Evolutionary conservation across 2,888 invertebrate genomes (phyloP), one percentile per base, ranked within the genome.

Genomic region (Cheilosia scutellata): DNA sequence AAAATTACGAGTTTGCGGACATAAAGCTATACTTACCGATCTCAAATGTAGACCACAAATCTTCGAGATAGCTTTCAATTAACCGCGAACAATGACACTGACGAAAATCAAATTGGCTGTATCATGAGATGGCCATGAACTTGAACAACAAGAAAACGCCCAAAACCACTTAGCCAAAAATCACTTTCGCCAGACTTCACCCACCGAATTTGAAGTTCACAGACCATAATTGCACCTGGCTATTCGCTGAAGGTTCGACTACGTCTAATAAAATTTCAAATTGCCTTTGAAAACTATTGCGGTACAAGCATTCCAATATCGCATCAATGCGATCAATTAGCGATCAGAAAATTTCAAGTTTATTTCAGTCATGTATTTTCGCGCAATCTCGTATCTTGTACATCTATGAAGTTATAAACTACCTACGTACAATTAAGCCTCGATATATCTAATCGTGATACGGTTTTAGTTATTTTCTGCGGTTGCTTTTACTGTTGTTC

Each of bases 171-270:
- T 16, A 29, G 40, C 0, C 37, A 27, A 25, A 51, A 71, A 20
- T 9, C 37, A 40, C 37, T 29, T 42, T 47, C 60, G 20, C 13
- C 5, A 25, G 25, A 62, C 31, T 16, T 51, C 60, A 37, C 47
- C 65, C 49, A 65, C 27, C 6, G 33, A 65, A 51, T 7, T 11
- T 31, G 53, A 20, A 74, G 62, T 74, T 74, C 72, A 53, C 44
- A 44, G 62, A 62, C 72, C 62, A 62, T 42, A 33, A 62, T 53
- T 74, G 62, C 62, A 74, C 62, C 62, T 74, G 53, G 44, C 42
- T 42, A 51, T 29, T 40, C 20, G 37, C 37, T 53, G 60, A 72
- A 72, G 72, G 72, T 53, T 72, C 20, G 31, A 29, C 13, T 53
- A n/a, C 42, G 25, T 62, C 60, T 31, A 62, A 62, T 29, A 42